phyloP scores from a whole-genome alignment of 2,888 invertebrate species.

The Coelinius sp. region DNA sequence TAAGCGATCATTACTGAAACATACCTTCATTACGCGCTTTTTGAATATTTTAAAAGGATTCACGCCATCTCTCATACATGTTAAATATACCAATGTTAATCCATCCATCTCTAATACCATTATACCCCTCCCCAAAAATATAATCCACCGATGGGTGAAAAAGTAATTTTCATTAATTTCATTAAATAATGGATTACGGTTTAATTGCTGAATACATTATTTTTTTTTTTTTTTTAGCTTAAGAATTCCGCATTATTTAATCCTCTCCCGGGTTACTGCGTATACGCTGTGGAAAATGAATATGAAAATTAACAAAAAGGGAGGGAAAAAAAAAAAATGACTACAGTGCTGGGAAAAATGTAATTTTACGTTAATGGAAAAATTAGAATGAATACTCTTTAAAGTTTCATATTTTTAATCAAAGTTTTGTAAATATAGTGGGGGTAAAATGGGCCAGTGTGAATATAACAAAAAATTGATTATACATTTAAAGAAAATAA shows the following conservation, averaged over 20 bases:
- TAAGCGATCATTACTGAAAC: constrained; percentile 62
- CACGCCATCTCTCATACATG: constrained; percentile 45
- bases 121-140: not conserved
- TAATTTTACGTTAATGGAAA: constrained; percentile 3
- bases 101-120: not conserved
- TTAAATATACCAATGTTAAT: not conserved
- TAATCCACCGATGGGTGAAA: not conserved
- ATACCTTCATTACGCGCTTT: constrained; percentile 63
- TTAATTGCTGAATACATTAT: constrained; percentile 10
- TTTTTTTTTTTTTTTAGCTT: not conserved
- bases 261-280: not conserved
- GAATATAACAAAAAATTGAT: too few relatives aligned
- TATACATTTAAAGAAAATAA: too few relatives aligned
- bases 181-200: not conserved
- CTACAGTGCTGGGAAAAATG: not conserved
- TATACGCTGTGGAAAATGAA: not conserved
- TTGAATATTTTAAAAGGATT: constrained; percentile 62
- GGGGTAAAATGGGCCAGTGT: too few relatives aligned
- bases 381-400: not conserved
- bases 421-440: too few relatives aligned
- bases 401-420: too few relatives aligned
- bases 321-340: not conserved
- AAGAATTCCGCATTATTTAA: not conserved
- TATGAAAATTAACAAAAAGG: not conserved
- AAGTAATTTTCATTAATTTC: not conserved